These are phyloP conservation scores for Sarcophaga bullata DNA, from an alignment of 1,140 invertebrate genomes.

Conservation along the genomic window DNA sequence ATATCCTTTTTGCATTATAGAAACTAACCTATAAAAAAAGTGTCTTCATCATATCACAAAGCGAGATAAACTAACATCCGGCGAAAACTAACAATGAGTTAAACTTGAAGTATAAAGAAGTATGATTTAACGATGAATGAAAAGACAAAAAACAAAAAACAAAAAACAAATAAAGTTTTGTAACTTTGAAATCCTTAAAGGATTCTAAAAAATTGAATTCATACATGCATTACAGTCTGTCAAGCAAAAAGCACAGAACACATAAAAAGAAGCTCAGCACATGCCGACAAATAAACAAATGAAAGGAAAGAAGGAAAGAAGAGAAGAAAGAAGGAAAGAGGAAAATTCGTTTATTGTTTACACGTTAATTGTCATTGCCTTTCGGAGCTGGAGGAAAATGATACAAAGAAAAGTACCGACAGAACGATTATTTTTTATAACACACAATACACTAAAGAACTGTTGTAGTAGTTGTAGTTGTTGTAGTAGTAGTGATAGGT, in stretches of 20 bases:
- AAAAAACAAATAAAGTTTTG: conserved; percentile 21
- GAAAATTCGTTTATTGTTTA: neutral
- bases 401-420: neutral
- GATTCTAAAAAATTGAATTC: neutral
- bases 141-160: too few species aligned
- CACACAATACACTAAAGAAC: neutral
- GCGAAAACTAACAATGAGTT: conserved; percentile 11
- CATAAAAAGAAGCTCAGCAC: neutral
- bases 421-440: neutral
- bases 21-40: too few species aligned
- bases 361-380: neutral
- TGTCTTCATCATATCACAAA: neutral
- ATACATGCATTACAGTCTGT: conserved; percentile 9
- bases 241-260: too few species aligned
- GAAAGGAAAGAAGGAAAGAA: neutral
- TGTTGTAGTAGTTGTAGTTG: too few species aligned
- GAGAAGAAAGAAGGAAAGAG: too few species aligned
- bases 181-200: conserved; percentile 12
- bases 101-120: neutral
- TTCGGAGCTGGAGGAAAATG: too few species aligned
- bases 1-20: too few species aligned
- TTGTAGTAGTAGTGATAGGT: too few species aligned
- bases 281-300: neutral
- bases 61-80: neutral
- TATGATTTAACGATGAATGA: neutral